Conservation (phyloP, 2,888 invertebrate species). For the Carcina quercana region DNA sequence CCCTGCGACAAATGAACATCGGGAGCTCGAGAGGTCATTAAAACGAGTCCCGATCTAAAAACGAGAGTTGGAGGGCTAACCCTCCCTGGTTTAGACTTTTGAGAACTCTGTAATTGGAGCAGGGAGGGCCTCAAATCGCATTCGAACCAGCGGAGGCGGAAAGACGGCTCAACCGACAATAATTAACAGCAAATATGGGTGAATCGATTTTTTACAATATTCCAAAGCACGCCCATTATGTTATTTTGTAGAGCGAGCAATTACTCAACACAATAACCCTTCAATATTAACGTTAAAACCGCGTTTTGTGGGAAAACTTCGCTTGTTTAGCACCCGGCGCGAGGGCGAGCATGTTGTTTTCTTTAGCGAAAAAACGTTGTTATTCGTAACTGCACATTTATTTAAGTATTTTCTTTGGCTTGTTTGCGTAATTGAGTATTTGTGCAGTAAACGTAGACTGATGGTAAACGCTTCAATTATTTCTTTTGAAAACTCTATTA, state of each 20-base stretch:
- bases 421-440: constrained; percentile 63
- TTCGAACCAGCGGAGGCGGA: constrained; percentile 68
- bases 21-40: constrained; percentile 71
- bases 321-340: constrained; percentile 61
- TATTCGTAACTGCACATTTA: constrained; percentile 36
- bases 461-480: constrained; percentile 49
- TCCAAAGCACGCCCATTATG: constrained; percentile 49
- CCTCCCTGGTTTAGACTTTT: constrained; percentile 59
- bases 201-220: constrained; percentile 60
- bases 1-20: constrained; percentile 72
- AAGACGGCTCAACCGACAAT: constrained; percentile 69
- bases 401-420: constrained; percentile 42
- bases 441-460: constrained; percentile 50
- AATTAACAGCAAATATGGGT: constrained; percentile 75
- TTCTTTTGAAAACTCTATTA: constrained; percentile 23
- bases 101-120: constrained; percentile 72
- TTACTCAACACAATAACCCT: constrained; percentile 57
- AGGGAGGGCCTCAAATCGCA: constrained; percentile 71
- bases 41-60: constrained; percentile 71
- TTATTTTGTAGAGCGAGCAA: constrained; percentile 54
- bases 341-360: constrained; percentile 45
- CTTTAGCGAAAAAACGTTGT: constrained; percentile 42
- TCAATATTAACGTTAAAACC: constrained; percentile 58
- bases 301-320: constrained; percentile 62
- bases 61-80: constrained; percentile 48